A percentile compares a stretch with the other conserved stretches of the same genome.
Conservation (phyloP, 2,888 invertebrate species). For the Netelia melanura region DNA sequence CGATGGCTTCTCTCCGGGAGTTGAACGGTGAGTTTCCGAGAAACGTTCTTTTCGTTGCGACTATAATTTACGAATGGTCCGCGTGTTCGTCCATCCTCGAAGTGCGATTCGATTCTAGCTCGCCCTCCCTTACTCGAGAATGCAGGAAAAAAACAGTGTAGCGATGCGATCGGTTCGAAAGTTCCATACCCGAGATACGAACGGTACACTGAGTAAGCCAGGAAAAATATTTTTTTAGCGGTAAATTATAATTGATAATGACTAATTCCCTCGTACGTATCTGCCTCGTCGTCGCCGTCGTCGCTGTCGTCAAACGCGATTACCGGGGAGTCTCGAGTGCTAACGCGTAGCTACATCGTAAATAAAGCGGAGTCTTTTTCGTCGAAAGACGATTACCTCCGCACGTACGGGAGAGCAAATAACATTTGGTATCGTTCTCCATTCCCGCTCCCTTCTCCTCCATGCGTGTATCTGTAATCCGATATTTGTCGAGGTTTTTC, state of each 20-base stretch:
- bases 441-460: background rate
- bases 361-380: background rate
- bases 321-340: background rate
- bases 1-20: conserved; percentile 60
- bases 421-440: background rate
- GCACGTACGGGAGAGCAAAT: background rate
- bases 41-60: background rate
- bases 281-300: background rate
- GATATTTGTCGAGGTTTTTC: conserved; percentile 29
- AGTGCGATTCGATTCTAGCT: background rate
- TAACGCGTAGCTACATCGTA: background rate
- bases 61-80: background rate
- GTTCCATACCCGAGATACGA: background rate
- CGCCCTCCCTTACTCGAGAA: no score
- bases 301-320: background rate
- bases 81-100: background rate
- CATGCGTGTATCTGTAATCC: conserved; percentile 14
- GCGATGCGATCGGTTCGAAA: background rate
- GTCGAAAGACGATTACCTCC: background rate
- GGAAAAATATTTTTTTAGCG: background rate
- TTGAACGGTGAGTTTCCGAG: conserved; percentile 57
- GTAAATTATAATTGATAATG: background rate
- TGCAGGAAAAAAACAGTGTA: no score
- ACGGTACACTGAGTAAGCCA: no score
- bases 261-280: no score